Conservation (phyloP, 2,888 invertebrate species). For the Nasonia oneida region DNA sequence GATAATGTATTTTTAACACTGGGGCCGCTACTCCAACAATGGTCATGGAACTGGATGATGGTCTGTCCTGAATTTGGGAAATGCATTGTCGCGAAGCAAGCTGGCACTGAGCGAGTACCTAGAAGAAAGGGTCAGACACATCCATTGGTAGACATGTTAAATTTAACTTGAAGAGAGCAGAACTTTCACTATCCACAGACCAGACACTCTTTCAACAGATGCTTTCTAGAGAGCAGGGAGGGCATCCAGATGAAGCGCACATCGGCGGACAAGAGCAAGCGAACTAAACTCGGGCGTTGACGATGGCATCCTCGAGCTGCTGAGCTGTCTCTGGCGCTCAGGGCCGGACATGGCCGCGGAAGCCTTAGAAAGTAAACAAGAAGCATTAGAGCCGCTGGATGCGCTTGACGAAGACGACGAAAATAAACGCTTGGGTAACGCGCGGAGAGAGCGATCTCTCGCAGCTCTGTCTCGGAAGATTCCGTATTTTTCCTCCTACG, state of each 20-base stretch:
- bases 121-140: neutral
- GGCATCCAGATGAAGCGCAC: neutral
- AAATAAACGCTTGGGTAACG: constrained; percentile 59
- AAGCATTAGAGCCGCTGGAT: constrained; percentile 45
- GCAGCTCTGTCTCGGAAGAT: constrained; percentile 18
- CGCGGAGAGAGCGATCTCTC: neutral
- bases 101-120: neutral
- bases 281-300: neutral
- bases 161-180: neutral
- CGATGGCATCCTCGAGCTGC: neutral
- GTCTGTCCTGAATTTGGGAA: neutral
- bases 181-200: constrained; percentile 14
- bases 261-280: neutral
- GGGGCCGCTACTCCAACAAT: neutral
- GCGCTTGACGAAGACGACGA: constrained; percentile 40
- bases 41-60: neutral
- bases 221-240: neutral
- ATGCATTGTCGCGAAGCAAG: neutral
- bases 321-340: neutral
- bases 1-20: constrained; percentile 34
- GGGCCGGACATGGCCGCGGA: constrained; percentile 35
- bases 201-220: neutral
- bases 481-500: constrained; percentile 42
- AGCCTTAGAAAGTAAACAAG: constrained; percentile 60
- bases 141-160: neutral